Percentiles rank a stretch among this genome's conserved stretches.
phyloP scores from a whole-genome alignment of 2,888 invertebrate genomes.

The Epicampocera succincta region DNA sequence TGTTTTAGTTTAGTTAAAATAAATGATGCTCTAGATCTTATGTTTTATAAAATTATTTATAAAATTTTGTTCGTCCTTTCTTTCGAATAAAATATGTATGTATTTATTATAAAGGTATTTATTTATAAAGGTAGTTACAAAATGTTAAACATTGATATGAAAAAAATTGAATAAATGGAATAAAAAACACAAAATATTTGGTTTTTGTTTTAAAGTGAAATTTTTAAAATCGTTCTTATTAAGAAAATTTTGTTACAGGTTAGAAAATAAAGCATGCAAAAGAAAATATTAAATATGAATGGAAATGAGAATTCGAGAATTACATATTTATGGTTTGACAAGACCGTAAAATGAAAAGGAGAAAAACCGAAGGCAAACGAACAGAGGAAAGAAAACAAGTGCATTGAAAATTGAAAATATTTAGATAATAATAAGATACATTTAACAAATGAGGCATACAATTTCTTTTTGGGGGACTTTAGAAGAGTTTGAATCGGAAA shows the following conservation, averaged over 20 bases:
- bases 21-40: constrained; percentile 49
- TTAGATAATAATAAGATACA: constrained; percentile 41
- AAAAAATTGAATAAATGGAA: constrained; percentile 64
- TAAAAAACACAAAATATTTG: constrained; percentile 64
- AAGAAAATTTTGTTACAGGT: constrained; percentile 5
- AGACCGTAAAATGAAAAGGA: constrained; percentile 47
- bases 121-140: constrained; percentile 34
- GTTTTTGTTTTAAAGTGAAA: constrained; percentile 17
- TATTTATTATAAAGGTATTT: constrained; percentile 15
- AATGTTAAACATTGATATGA: constrained; percentile 56
- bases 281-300: constrained; percentile 51
- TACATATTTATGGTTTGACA: constrained; percentile 20
- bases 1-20: constrained; percentile 59
- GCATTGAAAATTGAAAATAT: constrained; percentile 22
- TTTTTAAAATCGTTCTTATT: constrained; percentile 12
- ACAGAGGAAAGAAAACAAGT: constrained; percentile 26
- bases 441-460: constrained; percentile 49
- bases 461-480: constrained; percentile 12
- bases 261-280: constrained; percentile 61
- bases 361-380: neutral
- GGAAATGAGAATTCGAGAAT: constrained; percentile 22
- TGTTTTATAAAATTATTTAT: constrained; percentile 12
- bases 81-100: constrained; percentile 14
- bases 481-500: constrained; percentile 22
- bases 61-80: constrained; percentile 15